Conservation (phyloP, 2,113 vertebrate genomes). For the Pithys albifrons region DNA sequence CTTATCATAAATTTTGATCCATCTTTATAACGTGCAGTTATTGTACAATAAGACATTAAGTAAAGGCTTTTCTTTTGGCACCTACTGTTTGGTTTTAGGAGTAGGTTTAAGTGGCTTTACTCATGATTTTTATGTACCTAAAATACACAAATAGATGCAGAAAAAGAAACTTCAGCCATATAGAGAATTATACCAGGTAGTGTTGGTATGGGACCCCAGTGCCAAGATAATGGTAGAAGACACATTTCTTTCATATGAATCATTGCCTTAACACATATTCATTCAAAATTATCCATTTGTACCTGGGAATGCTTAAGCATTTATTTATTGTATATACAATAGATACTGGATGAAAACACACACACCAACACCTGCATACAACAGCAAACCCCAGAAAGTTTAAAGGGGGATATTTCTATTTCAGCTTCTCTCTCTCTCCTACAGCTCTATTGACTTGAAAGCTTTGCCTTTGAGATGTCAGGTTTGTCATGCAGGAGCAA, state of each 20-base stretch:
- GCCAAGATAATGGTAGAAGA: background rate
- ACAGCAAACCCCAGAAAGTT: slow-evolving; percentile 6
- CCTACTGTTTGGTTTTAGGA: background rate
- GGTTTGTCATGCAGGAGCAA: background rate
- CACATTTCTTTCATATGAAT: background rate
- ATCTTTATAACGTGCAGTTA: background rate
- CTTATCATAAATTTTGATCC: slow-evolving; percentile 27
- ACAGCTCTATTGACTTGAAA: background rate
- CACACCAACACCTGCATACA: background rate
- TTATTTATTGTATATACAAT: no score
- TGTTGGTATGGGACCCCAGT: background rate
- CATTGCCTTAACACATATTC: background rate
- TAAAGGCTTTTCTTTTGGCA: background rate
- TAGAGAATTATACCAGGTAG: background rate
- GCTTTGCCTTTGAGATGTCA: background rate
- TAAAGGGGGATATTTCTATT: background rate
- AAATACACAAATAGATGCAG: background rate
- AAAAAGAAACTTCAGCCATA: background rate
- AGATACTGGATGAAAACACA: background rate
- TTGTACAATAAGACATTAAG: background rate
- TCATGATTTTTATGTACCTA: background rate
- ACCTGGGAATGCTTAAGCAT: background rate
- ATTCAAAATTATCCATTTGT: background rate
- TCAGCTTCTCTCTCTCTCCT: background rate
- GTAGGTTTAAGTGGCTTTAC: background rate